Base-by-base conservation (phyloP, 2,113 vertebrate species). In the Forbesichthys agassizii region DNA sequence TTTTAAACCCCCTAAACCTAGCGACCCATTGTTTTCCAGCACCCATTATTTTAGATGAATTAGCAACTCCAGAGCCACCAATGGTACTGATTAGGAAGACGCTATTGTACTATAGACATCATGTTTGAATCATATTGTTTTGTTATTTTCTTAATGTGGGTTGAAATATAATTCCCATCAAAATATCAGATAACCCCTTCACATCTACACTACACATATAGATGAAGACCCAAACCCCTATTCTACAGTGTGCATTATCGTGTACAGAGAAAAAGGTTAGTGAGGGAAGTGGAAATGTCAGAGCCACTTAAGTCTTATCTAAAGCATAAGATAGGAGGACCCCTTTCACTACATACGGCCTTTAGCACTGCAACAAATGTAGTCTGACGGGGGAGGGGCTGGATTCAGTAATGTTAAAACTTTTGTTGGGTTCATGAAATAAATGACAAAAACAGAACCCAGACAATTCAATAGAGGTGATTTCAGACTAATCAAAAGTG, bases 1-100 rank as follows among this genome's bases (percentile, higher is more conserved):
- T 96, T 90, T 95, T 95, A 94, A 96, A 92, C 84, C 92, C 91
- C 91, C 94, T 78, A 75, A 80, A 93, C 87, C 89, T 86, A 87
- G 84, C 87, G 84, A 80, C 75, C 93, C 94, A 95, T 95, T 95
- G 93, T 96, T 95, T 95, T 93, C 92, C 90, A 92, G 89, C 91
- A 90, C 92, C 94, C 93, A 87, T 92, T 93, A 93, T 96, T 97
- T 95, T 91, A 97, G 96, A 95, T 96, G 95, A 97, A 95, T 96
- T 95, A 94, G 95, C 95, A 95, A 90, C 90, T 91, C 88, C 91
- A 63, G 87, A 90, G 85, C 91, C 91, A 93, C 92, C 84, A 84
- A 89, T 94, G 95, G 94, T 89, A 87, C 93, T 93, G 93, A 94
- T 96, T 95, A 95, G 93, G 92, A 92, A 93, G 90, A 92, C 91